A percentile compares a stretch with the other conserved stretches of the same genome.
Conservation (phyloP, 2,113 vertebrate genomes). For the Caranx melampygus region DNA sequence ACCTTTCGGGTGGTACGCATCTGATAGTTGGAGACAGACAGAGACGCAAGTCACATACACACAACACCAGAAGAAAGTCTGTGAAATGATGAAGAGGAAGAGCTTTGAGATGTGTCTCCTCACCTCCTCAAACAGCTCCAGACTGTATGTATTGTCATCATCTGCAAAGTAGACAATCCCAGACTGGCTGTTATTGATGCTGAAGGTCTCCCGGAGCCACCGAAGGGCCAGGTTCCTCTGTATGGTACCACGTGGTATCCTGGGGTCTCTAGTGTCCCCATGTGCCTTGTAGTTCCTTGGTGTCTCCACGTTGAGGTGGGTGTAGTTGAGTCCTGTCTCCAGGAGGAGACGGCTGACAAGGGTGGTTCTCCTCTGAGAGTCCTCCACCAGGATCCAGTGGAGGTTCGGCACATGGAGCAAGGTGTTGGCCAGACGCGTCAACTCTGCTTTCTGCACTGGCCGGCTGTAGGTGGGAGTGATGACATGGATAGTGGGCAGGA, state of each 20-base stretch:
- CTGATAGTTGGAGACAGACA: constrained; percentile 70
- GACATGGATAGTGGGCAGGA: constrained; percentile 86
- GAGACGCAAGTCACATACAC: neutral
- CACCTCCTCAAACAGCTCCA: constrained; percentile 97
- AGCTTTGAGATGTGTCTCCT: constrained; percentile 2
- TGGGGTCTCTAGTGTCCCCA: constrained; percentile 67
- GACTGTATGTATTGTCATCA: constrained; percentile 96
- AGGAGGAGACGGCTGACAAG: constrained; percentile 88
- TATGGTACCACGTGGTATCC: constrained; percentile 88
- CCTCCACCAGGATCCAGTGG: constrained; percentile 96
- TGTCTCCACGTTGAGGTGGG: constrained; percentile 90
- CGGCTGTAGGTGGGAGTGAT: constrained; percentile 91
- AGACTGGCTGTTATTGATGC: constrained; percentile 74
- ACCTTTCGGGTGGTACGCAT: constrained; percentile 89
- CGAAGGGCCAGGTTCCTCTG: constrained; percentile 93
- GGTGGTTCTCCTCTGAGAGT: constrained; percentile 85
- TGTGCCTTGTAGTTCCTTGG: constrained; percentile 86
- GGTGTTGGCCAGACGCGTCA: constrained; percentile 93
- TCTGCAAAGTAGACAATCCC: constrained; percentile 96
- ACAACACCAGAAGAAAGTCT: neutral
- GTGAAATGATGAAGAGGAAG: neutral
- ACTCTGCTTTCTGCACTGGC: constrained; percentile 94
- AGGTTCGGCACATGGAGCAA: constrained; percentile 92
- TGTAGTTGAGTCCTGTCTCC: constrained; percentile 90
- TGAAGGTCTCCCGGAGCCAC: constrained; percentile 90